Evolutionary conservation across 2,113 vertebrate genomes (phyloP).

Genomic region (Nicator chloris): DNA sequence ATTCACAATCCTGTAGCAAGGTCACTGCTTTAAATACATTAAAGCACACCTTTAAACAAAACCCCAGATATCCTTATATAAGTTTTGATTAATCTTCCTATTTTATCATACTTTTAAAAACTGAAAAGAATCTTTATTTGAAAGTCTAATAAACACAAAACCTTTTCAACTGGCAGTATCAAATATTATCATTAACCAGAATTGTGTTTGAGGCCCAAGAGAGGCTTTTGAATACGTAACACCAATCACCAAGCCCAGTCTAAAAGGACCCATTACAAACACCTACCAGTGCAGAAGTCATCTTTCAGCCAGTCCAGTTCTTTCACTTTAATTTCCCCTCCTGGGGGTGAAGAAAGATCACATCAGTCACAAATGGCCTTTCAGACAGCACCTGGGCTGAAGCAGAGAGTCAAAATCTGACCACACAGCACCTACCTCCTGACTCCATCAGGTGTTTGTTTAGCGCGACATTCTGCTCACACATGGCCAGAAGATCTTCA

Average conservation of each 20-base stretch:
- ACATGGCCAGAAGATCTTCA: conserved; percentile 89
- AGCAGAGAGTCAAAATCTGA: not conserved
- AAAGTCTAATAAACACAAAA: not conserved
- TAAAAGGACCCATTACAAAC: not conserved
- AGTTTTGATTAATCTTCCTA: not conserved
- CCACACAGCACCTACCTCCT: conserved; percentile 68
- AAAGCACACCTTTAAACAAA: not conserved
- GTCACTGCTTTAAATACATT: not conserved
- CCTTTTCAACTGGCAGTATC: not conserved
- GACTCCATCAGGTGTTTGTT: conserved; percentile 76
- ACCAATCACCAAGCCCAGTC: not conserved
- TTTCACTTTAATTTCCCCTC: conserved; percentile 77
- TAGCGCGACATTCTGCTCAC: conserved; percentile 80
- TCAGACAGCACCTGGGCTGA: not conserved
- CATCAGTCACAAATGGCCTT: not conserved
- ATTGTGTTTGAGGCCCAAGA: not conserved
- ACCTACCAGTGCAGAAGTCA: conserved; percentile 82
- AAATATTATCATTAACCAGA: not conserved
- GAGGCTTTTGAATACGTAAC: not conserved
- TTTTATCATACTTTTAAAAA: not conserved
- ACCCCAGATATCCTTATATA: accelerated
- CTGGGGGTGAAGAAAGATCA: conserved; percentile 48
- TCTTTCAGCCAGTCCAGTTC: conserved; percentile 86
- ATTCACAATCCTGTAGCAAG: not conserved
- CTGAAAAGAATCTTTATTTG: not conserved